phyloP scores from a whole-genome alignment of 2,797 vertebrate genomes.

The Pelobates cultripes region DNA sequence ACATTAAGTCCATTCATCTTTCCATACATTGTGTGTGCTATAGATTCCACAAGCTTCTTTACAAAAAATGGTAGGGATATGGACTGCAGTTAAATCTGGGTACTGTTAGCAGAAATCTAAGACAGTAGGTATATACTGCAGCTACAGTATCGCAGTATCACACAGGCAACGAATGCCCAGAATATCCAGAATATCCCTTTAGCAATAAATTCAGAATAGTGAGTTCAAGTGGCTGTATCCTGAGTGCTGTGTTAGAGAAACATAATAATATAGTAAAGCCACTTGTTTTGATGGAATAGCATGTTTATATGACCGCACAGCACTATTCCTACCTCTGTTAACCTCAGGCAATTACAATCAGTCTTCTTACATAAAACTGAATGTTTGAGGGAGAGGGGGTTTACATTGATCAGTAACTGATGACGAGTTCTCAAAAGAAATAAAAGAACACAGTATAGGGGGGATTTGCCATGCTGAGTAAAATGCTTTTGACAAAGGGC shows the following conservation, averaged over 20 bases:
- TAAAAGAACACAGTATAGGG: not conserved
- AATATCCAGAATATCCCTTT: not conserved
- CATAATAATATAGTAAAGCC: not conserved
- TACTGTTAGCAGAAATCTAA: too few species aligned
- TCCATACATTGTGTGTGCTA: too few species aligned
- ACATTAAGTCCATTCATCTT: too few species aligned
- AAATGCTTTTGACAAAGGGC: not conserved
- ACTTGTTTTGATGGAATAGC: not conserved
- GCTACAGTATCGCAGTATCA: too few species aligned
- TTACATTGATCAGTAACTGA: not conserved
- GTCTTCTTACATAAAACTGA: not conserved
- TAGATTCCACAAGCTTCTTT: too few species aligned
- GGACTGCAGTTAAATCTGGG: too few species aligned
- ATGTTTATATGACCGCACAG: not conserved
- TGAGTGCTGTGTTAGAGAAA: not conserved
- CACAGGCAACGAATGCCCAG: not conserved
- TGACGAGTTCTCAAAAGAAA: not conserved
- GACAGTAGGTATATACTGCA: too few species aligned
- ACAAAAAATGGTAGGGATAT: too few species aligned
- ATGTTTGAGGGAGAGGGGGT: not conserved
- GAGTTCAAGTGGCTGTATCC: not conserved
- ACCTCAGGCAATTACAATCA: conserved; percentile 1
- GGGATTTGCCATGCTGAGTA: conserved; percentile 15
- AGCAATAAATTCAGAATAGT: not conserved
- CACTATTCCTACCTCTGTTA: not conserved